Evolutionary conservation across 1,140 invertebrate genomes (phyloP).

Genomic region (Orchestia grillus): DNA sequence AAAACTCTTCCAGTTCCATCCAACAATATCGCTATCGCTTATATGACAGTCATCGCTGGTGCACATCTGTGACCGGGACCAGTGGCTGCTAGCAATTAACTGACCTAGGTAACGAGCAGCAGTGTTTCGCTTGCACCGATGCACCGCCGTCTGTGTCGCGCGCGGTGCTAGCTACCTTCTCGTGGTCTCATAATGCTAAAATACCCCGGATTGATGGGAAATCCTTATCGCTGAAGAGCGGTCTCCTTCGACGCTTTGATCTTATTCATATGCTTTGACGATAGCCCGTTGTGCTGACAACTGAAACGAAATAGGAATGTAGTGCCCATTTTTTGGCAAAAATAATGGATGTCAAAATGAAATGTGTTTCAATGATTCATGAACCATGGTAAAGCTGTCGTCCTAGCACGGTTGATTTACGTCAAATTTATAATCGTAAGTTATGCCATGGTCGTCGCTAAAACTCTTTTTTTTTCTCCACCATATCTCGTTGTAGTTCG

Average conservation of each 20-base stretch:
- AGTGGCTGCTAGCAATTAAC: neutral
- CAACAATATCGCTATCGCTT: constrained; percentile 7
- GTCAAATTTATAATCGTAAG: no score
- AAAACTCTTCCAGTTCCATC: constrained; percentile 31
- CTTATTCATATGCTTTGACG: neutral
- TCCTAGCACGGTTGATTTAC: no score
- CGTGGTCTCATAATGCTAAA: neutral
- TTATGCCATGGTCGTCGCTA: neutral
- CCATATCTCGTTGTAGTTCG: neutral
- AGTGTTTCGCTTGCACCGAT: neutral
- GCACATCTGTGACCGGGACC: neutral
- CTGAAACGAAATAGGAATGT: neutral
- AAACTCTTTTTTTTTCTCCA: neutral
- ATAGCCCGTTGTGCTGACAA: neutral
- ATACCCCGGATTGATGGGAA: neutral
- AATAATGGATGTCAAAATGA: neutral
- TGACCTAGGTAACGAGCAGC: neutral
- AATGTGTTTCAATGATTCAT: neutral
- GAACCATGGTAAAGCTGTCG: neutral
- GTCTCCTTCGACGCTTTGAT: neutral
- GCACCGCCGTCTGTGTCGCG: neutral
- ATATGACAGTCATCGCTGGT: neutral
- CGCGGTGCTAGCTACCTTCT: neutral
- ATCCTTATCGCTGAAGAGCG: neutral
- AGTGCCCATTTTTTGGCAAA: neutral